Base-by-base conservation (phyloP, 2,113 vertebrate genomes). In the Xyrauchen texanus region DNA sequence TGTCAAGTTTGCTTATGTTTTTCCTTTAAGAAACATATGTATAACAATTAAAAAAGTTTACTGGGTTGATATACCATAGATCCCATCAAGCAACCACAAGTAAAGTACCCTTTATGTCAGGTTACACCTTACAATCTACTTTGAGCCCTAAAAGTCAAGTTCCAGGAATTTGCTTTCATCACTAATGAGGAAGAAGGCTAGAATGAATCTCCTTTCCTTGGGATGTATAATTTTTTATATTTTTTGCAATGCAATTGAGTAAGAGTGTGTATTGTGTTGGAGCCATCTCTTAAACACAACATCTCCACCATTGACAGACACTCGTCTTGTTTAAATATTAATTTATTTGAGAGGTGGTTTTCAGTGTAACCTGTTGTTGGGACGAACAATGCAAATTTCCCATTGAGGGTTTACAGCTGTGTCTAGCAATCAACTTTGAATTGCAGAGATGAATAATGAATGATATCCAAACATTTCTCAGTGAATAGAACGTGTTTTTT, bases 141-240 rank as follows among this genome's bases (percentile, higher is more conserved):
- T 76, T 71, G 52, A 74, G 63, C 57, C 42, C 57, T 68, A 49
- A 82, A 82, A 75, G 42, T 42, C 57, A 68, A 42, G 51, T 51
- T 61, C 16, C 16, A 60, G 51, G 62, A 49, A 64, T 79, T 79
- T 73, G 60, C 71, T 66, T 66, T 80, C 62, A 65, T 80, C 47
- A 34, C 47, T 82, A 77, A 68, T 82, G 78, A 82, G 70, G 53
- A 67, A 67, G 72, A 16, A 13, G 69, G 45, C 67, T 76, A 13
- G 21, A 76, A 72, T 80, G 9, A 72, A 81, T 78, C 62, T 67
- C 6, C 5, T 7, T 60, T 67, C 66, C 82, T 69, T 42, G 6
- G 63, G 12, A 51, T 34, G 21, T 34, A 3, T 34, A 3, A 1
- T 34, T 34, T 34, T 34, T 34, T 34, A 1, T 34, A 1, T 34